Base-by-base conservation (phyloP, 2,797 vertebrate species). In the Cercopithecus diana region DNA sequence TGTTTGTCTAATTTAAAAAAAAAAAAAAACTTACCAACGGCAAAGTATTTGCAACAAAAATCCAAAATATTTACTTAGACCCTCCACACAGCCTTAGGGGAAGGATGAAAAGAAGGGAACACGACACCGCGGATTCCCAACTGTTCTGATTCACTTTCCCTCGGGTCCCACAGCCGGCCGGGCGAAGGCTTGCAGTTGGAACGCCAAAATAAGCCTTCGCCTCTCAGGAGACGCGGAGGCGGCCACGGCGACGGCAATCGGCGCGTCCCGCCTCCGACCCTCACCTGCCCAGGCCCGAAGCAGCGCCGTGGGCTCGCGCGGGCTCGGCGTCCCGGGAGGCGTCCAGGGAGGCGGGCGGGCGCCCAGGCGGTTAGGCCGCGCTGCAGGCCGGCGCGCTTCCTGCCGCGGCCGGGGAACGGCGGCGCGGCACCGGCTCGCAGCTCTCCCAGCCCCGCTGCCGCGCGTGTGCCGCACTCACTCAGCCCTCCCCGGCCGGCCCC, bases 341-440 rank as follows among this genome's bases (percentile, higher is more conserved):
- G 57, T 39, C 88, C 11, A 41, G 45, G 77, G 30, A 52, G 91
- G 91, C 48, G 15, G 36, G 77, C 90, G 52, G 90, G 55, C 20
- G 89, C 94, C 26, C 17, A 77, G 86, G 73, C 92, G 95, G 88
- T 90, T 98, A 98, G 96, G 96, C 93, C 93, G 93, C 94, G 77
- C 90, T 28, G 97, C 96, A 97, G 97, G 96, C 97, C 94, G 61
- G 94, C 82, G 96, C 96, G 96, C 95, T 98, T 97, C 97, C 97
- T 97, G 96, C 82, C 52, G 79, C 52, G 77, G 73, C 81, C 73
- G 22, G n/a, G 81, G 77, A 39, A 33, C 72, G 0, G 84, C 80
- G 48, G 93, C 83, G 70, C 75, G 19, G 80, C 70, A 70, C 83
- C 33, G 36, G 36, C 72, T 82, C 52, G 67, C 57, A 36, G 89